A percentile compares a stretch with the other conserved stretches of the same genome.
Conservation (phyloP, 2,888 invertebrate species). For the Tetranychus truncatus region DNA sequence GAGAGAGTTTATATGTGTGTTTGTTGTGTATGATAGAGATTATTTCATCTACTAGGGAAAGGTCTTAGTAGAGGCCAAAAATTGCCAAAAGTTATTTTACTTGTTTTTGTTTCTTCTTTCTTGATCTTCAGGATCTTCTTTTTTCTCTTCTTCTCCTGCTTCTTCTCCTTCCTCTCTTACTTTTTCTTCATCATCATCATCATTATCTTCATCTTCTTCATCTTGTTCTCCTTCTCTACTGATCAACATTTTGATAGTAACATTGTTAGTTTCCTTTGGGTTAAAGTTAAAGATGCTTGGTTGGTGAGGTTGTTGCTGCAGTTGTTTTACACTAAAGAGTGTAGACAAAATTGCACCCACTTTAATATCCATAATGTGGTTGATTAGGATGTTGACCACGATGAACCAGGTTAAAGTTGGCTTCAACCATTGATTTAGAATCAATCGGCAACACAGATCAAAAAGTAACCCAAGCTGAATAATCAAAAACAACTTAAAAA, state of each 20-base stretch:
- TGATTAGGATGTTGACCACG: too few species aligned
- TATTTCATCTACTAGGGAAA: background rate
- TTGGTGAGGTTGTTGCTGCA: background rate
- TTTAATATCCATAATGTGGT: too few species aligned
- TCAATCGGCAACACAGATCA: too few species aligned
- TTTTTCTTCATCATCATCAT: background rate
- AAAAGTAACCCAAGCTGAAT: too few species aligned
- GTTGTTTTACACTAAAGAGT: too few species aligned
- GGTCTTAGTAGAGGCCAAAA: background rate
- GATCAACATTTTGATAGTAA: background rate
- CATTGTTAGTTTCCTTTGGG: background rate
- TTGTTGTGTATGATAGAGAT: background rate
- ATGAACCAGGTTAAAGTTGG: too few species aligned
- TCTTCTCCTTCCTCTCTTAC: conserved; percentile 7
- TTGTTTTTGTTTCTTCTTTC: conserved; percentile 1
- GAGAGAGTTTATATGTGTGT: background rate
- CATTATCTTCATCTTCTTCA: background rate
- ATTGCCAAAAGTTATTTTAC: conserved; percentile 1
- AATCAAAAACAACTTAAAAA: too few species aligned
- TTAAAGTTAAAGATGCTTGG: background rate
- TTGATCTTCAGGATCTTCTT: conserved; percentile 2
- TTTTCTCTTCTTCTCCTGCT: background rate
- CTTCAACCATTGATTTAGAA: too few species aligned
- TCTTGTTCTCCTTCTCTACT: background rate
- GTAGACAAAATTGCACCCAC: too few species aligned